A percentile compares a stretch with the other conserved stretches of the same genome.
Conservation (phyloP, 2,888 invertebrate genomes). For the Adelphocoris suturalis region DNA sequence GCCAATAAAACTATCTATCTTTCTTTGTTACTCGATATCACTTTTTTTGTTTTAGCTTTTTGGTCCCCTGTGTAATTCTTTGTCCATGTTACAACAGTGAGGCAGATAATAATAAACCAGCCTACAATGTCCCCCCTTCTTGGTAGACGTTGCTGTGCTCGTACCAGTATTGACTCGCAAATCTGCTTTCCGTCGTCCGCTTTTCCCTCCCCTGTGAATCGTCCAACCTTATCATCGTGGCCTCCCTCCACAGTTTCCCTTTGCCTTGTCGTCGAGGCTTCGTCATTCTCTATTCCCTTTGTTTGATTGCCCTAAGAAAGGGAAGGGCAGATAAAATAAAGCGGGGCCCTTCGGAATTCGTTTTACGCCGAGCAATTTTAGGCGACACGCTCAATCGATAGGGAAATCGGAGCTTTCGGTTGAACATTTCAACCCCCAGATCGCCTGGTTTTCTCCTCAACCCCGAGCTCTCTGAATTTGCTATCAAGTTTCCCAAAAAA, state of each 20-base stretch:
- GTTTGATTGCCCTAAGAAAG: neutral
- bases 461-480: too few species aligned
- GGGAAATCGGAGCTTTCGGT: neutral
- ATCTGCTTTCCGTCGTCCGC: neutral
- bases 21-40: too few species aligned
- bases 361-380: conserved; percentile 14
- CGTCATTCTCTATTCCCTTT: conserved; percentile 27
- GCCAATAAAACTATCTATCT: too few species aligned
- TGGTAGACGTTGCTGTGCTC: too few species aligned
- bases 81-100: too few species aligned
- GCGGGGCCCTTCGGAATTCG: conserved; percentile 15
- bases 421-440: neutral
- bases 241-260: too few species aligned
- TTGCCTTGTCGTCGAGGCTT: neutral
- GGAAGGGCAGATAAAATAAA: neutral
- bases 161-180: neutral
- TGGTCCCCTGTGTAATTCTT: too few species aligned
- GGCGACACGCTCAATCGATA: neutral
- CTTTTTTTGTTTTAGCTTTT: too few species aligned
- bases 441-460: neutral
- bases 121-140: too few species aligned
- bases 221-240: too few species aligned
- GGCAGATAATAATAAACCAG: too few species aligned
- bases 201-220: neutral
- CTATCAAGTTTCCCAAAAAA: too few species aligned